Percentiles rank a stretch among this genome's conserved stretches.
These are phyloP conservation scores for Strigops habroptila DNA, from an alignment of 2,113 vertebrate genomes.

Conservation along the genomic window DNA sequence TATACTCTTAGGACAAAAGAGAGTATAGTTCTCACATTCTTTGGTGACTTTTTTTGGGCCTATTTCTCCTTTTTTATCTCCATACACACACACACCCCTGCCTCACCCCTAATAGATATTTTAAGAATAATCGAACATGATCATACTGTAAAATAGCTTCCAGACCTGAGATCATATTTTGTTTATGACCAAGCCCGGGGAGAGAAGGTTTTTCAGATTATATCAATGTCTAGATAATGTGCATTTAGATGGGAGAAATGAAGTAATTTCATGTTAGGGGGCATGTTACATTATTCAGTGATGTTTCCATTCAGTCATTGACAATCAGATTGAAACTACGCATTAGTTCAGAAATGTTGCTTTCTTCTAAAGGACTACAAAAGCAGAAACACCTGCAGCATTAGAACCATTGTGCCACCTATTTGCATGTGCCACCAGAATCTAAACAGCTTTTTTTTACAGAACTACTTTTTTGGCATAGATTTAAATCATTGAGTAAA, in stretches of 20 bases:
- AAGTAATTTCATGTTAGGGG: background rate
- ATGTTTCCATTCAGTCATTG: background rate
- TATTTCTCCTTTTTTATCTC: background rate
- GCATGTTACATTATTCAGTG: background rate
- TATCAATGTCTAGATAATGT: background rate
- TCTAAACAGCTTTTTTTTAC: background rate
- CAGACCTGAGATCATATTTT: background rate
- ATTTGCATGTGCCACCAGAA: background rate
- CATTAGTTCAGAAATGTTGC: background rate
- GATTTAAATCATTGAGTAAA: background rate
- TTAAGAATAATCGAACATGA: background rate
- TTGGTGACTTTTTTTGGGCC: background rate
- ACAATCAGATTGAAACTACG: background rate
- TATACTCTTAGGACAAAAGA: background rate
- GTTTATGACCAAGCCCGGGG: background rate
- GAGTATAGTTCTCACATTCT: background rate
- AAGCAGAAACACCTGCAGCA: background rate
- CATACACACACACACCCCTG: background rate
- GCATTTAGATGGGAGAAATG: background rate
- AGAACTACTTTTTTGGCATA: background rate
- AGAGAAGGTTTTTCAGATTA: background rate
- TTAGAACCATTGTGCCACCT: background rate
- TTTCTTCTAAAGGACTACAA: background rate
- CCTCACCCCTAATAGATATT: background rate
- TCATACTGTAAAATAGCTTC: background rate